Evolutionary conservation across 2,113 vertebrate species (phyloP).

Genomic region (Oriolus oriolus): DNA sequence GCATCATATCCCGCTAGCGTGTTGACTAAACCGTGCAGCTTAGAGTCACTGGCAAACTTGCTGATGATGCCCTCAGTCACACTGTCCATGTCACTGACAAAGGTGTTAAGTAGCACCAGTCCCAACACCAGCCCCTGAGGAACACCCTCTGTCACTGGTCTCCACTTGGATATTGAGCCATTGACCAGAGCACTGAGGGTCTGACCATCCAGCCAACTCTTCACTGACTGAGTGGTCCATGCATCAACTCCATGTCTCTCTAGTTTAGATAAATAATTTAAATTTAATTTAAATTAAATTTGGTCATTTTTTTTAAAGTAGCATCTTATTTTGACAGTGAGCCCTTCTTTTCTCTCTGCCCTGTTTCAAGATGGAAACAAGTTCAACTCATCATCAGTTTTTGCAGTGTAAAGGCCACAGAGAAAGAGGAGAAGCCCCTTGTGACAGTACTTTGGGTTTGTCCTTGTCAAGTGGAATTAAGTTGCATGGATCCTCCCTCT

Average conservation of each 20-base stretch:
- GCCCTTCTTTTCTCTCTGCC: not conserved
- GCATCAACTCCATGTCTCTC: not conserved
- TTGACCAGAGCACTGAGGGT: not conserved
- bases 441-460: not conserved
- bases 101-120: not conserved
- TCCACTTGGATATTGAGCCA: not conserved
- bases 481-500: not conserved
- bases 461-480: not conserved
- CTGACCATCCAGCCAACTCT: not conserved
- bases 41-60: not conserved
- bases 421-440: not conserved
- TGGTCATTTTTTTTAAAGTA: not conserved
- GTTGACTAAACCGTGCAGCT: fast-evolving
- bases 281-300: not conserved
- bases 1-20: fast-evolving
- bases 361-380: not conserved
- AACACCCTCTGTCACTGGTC: not conserved
- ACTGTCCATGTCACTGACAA: not conserved
- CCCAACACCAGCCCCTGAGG: no score
- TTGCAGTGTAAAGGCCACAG: not conserved
- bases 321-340: not conserved
- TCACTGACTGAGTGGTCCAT: not conserved
- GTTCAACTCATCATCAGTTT: not conserved
- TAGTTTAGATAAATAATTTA: not conserved
- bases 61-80: not conserved